Conservation (phyloP, 2,888 invertebrate species). For the Ichneumoninae sp. region DNA sequence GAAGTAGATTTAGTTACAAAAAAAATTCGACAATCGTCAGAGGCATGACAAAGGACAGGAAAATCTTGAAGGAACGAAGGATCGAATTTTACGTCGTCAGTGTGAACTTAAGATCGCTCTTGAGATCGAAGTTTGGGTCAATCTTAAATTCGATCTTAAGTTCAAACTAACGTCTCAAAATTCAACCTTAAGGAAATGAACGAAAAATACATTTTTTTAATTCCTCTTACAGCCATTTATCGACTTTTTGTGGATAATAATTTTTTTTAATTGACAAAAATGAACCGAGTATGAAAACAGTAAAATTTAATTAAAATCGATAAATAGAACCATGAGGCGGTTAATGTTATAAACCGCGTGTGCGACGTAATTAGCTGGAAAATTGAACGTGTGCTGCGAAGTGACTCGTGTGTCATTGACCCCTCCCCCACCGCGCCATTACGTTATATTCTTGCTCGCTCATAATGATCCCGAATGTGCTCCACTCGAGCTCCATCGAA, state of each 20-base stretch:
- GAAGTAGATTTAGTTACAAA: not conserved
- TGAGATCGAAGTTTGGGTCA: no score
- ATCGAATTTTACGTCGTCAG: not conserved
- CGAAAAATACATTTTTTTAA: not conserved
- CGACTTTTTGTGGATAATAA: not conserved
- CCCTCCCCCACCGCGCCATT: slow-evolving; percentile 16
- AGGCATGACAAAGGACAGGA: not conserved
- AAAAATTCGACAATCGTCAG: not conserved
- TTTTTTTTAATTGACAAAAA: not conserved
- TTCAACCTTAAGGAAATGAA: no score
- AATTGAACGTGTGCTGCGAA: slow-evolving; percentile 46
- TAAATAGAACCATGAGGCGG: not conserved
- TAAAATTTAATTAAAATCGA: not conserved
- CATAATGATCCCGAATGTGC: slow-evolving; percentile 46
- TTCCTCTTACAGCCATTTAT: not conserved
- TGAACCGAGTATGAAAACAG: not conserved
- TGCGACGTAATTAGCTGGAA: slow-evolving; percentile 32
- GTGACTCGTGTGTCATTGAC: slow-evolving; percentile 42
- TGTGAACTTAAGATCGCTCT: no score
- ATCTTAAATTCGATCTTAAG: no score
- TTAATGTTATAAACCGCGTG: not conserved
- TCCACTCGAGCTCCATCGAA: slow-evolving; percentile 40
- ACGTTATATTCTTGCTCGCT: slow-evolving; percentile 34
- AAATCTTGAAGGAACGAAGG: not conserved
- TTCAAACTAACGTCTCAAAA: no score